phyloP scores from a whole-genome alignment of 2,797 vertebrate genomes.

The Oceanodroma leucorhoa region DNA sequence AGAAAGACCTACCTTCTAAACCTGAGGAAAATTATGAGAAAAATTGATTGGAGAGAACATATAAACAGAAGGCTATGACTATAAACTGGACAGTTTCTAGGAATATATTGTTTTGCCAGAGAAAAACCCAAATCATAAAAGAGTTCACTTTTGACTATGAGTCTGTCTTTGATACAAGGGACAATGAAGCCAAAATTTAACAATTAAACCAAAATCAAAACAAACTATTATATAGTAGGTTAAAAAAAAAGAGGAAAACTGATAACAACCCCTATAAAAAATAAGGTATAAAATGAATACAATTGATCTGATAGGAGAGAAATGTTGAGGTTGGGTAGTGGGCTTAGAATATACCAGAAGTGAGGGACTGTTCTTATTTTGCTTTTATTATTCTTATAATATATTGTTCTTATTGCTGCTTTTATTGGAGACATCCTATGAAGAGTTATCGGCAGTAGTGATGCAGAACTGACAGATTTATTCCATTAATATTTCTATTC shows the following conservation, averaged over 20 bases:
- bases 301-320: not conserved
- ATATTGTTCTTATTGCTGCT: not conserved
- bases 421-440: not conserved
- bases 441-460: not conserved
- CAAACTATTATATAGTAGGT: not conserved
- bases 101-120: not conserved
- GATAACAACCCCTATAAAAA: not conserved
- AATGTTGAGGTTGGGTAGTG: not conserved
- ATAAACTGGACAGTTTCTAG: not conserved
- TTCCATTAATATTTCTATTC: not conserved
- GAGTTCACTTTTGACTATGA: not conserved
- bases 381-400: too few species aligned
- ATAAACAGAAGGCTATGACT: not conserved
- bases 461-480: not conserved
- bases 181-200: not conserved
- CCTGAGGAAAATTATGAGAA: not conserved
- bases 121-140: not conserved
- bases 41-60: not conserved
- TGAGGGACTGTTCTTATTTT: not conserved
- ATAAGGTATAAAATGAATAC: not conserved
- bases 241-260: not conserved
- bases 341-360: not conserved
- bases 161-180: not conserved
- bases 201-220: not conserved
- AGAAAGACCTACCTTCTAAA: not conserved